These are phyloP conservation scores for Megalopta genalis DNA, from an alignment of 1,140 invertebrate genomes.

Conservation along the genomic window DNA sequence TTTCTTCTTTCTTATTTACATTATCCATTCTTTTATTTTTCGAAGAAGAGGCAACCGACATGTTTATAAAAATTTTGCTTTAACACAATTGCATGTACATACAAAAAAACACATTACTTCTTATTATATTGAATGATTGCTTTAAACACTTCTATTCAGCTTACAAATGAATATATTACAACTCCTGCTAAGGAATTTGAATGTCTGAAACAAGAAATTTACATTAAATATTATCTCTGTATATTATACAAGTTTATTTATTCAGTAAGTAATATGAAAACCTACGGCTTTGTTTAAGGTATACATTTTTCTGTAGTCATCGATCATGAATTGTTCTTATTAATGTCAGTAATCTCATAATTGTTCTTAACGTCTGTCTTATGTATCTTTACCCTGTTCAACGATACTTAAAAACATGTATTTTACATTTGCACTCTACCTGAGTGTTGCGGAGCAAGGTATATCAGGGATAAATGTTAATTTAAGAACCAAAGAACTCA, in stretches of 20 bases:
- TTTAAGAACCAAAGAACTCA: conserved; percentile 33
- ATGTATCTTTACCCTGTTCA: conserved; percentile 51
- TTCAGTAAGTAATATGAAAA: not conserved
- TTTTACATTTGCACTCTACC: conserved; percentile 22
- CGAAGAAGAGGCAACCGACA: conserved; percentile 71
- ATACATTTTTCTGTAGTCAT: not conserved
- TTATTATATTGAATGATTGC: conserved; percentile 21
- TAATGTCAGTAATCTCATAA: conserved; percentile 27
- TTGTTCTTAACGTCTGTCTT: conserved; percentile 8
- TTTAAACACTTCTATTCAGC: conserved; percentile 4
- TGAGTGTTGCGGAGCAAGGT: not conserved
- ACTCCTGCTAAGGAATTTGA: conserved; percentile 10
- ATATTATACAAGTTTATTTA: not conserved
- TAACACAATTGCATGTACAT: conserved; percentile 22
- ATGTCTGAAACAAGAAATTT: conserved; percentile 38
- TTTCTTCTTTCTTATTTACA: conserved; percentile 36
- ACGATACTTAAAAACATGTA: conserved; percentile 28
- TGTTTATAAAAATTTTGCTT: conserved; percentile 49
- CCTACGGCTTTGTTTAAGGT: conserved; percentile 47
- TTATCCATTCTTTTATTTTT: conserved; percentile 53
- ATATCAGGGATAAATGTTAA: conserved; percentile 14
- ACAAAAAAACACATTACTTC: conserved; percentile 17
- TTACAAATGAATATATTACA: conserved; percentile 30
- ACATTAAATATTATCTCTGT: not conserved
- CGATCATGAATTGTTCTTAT: not conserved